A percentile compares a stretch with the other conserved stretches of the same genome.
Evolutionary conservation across 2,888 invertebrate species (phyloP).

Genomic region (Siphlonurus alternatus): DNA sequence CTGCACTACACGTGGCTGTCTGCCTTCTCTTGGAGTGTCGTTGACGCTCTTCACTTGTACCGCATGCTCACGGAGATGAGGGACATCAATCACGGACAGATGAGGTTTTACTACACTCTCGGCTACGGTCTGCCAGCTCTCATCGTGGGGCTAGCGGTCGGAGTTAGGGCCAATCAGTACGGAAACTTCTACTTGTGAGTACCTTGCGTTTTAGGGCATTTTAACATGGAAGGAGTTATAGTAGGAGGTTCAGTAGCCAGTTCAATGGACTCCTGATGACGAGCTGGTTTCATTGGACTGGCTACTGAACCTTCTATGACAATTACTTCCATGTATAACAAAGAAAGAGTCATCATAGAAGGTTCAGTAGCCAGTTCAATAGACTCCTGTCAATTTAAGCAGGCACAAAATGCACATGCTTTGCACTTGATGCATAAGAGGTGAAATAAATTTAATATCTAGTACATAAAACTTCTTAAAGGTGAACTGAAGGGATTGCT

Average conservation of each 20-base stretch:
- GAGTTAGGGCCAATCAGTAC: constrained; percentile 86
- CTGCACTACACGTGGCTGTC: constrained; percentile 88
- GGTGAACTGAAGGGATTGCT: too few species aligned
- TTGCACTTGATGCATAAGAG: not conserved
- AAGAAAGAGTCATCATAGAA: too few species aligned
- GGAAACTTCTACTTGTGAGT: constrained; percentile 88
- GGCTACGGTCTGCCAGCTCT: constrained; percentile 89
- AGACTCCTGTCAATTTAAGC: not conserved
- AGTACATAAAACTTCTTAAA: too few species aligned
- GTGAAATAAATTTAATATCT: not conserved
- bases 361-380: too few species aligned
- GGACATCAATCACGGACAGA: constrained; percentile 89
- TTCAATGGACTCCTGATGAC: too few species aligned
- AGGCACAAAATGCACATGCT: not conserved
- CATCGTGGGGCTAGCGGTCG: constrained; percentile 76
- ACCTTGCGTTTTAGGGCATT: constrained; percentile 2
- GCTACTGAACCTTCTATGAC: too few species aligned
- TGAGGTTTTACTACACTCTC: constrained; percentile 78
- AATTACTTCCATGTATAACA: too few species aligned
- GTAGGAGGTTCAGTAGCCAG: too few species aligned
- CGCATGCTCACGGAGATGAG: constrained; percentile 89
- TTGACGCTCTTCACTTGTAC: constrained; percentile 83
- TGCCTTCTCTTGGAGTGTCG: constrained; percentile 80
- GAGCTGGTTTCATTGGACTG: too few species aligned
- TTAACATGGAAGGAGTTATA: too few species aligned